Conservation (phyloP, 2,113 vertebrate species). For the Tringa solitaria region DNA sequence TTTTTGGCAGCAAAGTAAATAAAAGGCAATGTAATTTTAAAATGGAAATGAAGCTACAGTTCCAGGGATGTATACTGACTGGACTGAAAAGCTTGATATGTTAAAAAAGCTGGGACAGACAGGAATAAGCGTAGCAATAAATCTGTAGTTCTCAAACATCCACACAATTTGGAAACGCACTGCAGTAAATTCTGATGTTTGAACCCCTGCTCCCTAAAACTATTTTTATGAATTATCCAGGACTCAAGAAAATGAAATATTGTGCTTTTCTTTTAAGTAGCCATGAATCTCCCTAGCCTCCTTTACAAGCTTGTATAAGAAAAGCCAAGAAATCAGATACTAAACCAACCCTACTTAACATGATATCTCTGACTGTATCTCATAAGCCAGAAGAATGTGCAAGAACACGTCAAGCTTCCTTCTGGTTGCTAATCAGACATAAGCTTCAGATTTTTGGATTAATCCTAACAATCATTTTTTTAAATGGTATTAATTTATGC, state of each 20-base stretch:
- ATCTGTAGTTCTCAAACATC: background rate
- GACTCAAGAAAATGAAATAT: background rate
- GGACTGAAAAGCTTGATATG: background rate
- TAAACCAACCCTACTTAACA: background rate
- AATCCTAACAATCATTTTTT: slow-evolving; percentile 10
- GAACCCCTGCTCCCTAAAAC: background rate
- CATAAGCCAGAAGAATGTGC: background rate
- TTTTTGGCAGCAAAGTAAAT: background rate
- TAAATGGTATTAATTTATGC: background rate
- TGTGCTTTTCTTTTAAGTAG: background rate
- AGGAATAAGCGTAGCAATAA: background rate
- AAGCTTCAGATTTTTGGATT: slow-evolving; percentile 4
- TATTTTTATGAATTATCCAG: background rate
- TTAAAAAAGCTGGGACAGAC: background rate
- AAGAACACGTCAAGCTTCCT: background rate
- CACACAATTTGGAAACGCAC: background rate
- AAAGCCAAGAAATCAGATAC: background rate
- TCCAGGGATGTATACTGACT: background rate
- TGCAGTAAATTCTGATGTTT: background rate
- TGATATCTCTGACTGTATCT: background rate
- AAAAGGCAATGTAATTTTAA: background rate
- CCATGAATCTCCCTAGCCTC: background rate
- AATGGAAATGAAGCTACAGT: background rate
- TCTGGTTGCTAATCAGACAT: slow-evolving; percentile 32
- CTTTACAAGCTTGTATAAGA: background rate